These are phyloP conservation scores for Trachymyrmex cornetzi DNA, from an alignment of 1,140 invertebrate species.

Conservation along the genomic window DNA sequence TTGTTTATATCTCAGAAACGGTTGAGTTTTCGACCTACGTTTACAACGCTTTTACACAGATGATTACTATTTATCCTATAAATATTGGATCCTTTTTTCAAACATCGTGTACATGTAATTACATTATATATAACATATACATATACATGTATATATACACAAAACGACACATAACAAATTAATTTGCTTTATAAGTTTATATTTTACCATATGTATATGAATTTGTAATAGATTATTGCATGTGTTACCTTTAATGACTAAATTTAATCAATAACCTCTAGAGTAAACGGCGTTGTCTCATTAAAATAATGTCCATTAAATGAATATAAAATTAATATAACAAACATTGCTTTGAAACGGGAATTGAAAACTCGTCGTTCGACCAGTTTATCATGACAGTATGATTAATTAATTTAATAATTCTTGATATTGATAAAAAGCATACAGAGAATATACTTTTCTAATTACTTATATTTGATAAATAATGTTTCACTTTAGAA, in stretches of 20 bases:
- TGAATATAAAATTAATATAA: constrained; percentile 36
- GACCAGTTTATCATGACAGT: not conserved
- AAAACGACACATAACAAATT: not conserved
- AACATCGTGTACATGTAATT: no score
- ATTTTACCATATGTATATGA: constrained; percentile 20
- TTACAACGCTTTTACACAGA: no score
- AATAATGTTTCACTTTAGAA: no score
- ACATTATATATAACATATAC: no score
- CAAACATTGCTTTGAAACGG: constrained; percentile 23
- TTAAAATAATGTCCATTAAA: constrained; percentile 53
- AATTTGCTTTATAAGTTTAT: constrained; percentile 33
- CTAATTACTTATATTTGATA: no score
- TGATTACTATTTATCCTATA: no score
- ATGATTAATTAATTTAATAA: constrained; percentile 16
- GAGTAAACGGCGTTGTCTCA: constrained; percentile 51
- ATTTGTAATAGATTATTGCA: constrained; percentile 37
- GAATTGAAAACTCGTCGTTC: not conserved
- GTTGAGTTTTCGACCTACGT: no score
- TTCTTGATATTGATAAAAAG: not conserved
- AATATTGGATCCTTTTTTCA: no score
- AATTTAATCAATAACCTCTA: constrained; percentile 59
- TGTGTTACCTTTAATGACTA: constrained; percentile 43
- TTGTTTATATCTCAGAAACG: no score
- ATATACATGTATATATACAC: not conserved
- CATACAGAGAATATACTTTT: not conserved